phyloP scores from a whole-genome alignment of 1,140 invertebrate species.

The Eriocheir sinensis region DNA sequence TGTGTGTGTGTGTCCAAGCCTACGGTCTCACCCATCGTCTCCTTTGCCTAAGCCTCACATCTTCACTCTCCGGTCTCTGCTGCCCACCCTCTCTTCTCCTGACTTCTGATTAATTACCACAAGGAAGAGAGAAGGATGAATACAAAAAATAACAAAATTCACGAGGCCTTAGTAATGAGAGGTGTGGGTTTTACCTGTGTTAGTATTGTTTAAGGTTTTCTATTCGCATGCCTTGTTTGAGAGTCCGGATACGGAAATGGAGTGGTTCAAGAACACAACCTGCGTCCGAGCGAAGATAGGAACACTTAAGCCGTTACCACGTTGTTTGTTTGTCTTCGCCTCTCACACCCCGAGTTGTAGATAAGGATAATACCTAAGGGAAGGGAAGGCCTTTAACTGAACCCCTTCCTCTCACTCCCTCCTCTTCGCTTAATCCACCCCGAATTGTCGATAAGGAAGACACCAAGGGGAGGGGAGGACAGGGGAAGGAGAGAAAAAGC shows the following conservation, averaged over 20 bases:
- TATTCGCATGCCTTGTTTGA: neutral
- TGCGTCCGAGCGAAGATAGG: neutral
- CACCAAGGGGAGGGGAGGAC: too few species aligned
- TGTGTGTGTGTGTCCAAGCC: neutral
- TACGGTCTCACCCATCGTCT: neutral
- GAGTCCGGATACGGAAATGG: neutral
- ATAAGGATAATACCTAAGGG: too few species aligned
- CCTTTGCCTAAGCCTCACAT: neutral
- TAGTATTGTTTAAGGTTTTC: slow-evolving; percentile 7
- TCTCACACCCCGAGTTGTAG: neutral
- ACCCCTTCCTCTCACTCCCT: too few species aligned
- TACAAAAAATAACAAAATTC: too few species aligned
- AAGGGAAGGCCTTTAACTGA: too few species aligned
- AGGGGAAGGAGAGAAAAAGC: too few species aligned
- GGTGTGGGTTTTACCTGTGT: neutral
- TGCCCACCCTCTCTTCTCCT: slow-evolving; percentile 6
- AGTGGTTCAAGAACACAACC: neutral
- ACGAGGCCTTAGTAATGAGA: slow-evolving; percentile 2
- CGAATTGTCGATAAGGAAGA: too few species aligned
- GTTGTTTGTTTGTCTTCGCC: neutral
- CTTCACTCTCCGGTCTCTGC: too few species aligned
- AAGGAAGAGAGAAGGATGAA: neutral
- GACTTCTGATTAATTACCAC: neutral
- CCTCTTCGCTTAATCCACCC: too few species aligned
- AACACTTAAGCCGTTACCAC: neutral